Base-by-base conservation (phyloP, 2,113 vertebrate genomes). In the Electrona antarctica region DNA sequence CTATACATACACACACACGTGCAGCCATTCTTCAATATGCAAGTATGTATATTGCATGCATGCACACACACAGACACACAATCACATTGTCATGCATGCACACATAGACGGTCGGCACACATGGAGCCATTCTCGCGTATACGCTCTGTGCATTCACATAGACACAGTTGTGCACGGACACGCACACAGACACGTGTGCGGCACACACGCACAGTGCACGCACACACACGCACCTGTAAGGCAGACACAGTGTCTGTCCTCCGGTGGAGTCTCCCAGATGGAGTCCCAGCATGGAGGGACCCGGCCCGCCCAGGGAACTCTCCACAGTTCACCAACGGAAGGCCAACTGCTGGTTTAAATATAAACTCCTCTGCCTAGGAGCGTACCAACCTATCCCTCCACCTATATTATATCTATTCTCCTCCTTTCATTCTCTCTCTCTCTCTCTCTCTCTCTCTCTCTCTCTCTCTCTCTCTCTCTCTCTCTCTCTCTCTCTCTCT, bases 321-420 rank as follows among this genome's bases (percentile, higher is more conserved):
- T 74, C 41, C 46, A 59, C 51, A 21, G 56, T 77, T 76, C 28
- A 84, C 77, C 73, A 67, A 66, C 79, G 79, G 78, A 79, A 64
- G 68, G 74, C 57, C 46, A 5, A 68, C 76, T 65, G 76, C 64
- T 72, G 62, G 74, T 74, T 83, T 86, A 87, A 78, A 83, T 84
- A 81, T 86, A 86, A 81, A 74, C 67, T 47, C 54, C 33, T 28
- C 64, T 3, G 61, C 52, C 77, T 70, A 55, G 65, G 41, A 77
- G 61, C 52, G 7, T 28, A 71, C n/a, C 60, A 28, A 15, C 14
- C 51, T 13, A 13, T 13, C n/a, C 13, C 51, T 4, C 21, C 21
- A 21, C 21, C 21, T 21, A 21, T 21, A 21, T 21, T 21, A 21
- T 21, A 21, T 21, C 21, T 21, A 21, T 21, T 21, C n/a, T n/a